Evolutionary conservation across 2,888 invertebrate species (phyloP).

Genomic region (Gastrophysa polygoni): DNA sequence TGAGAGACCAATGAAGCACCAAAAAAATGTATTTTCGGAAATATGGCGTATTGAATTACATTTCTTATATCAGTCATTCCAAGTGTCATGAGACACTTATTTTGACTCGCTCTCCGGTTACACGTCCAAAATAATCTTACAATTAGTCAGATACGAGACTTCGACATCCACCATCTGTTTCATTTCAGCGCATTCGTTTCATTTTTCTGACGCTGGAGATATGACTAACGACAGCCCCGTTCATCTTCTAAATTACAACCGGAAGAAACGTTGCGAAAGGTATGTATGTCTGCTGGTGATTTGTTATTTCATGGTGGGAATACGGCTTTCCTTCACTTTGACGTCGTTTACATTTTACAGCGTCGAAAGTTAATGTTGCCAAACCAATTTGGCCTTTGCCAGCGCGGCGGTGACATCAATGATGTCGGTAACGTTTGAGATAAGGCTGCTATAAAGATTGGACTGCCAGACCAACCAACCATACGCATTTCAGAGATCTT

Average conservation of each 20-base stretch:
- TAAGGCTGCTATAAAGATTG: constrained; percentile 11
- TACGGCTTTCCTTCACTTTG: constrained; percentile 9
- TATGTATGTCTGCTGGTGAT: constrained; percentile 8
- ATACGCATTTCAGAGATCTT: no score
- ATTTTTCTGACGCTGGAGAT: background rate
- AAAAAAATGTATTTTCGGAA: no score
- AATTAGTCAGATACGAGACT: no score
- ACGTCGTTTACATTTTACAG: constrained; percentile 16
- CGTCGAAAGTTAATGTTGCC: constrained; percentile 23
- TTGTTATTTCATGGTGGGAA: constrained; percentile 17
- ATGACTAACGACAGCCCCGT: background rate
- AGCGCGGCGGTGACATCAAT: constrained; percentile 23
- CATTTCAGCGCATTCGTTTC: background rate
- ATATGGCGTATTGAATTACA: no score
- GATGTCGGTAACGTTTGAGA: constrained; percentile 17
- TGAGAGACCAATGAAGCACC: no score
- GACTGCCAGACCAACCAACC: background rate
- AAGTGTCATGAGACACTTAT: no score
- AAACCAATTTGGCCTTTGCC: constrained; percentile 22
- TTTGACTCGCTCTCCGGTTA: no score
- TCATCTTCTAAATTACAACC: constrained; percentile 1
- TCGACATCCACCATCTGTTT: background rate
- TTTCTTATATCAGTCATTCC: no score
- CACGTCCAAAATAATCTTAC: no score
- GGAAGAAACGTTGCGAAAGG: constrained; percentile 14